Conservation (phyloP, 2,113 vertebrate genomes). For the Halcyon senegalensis region DNA sequence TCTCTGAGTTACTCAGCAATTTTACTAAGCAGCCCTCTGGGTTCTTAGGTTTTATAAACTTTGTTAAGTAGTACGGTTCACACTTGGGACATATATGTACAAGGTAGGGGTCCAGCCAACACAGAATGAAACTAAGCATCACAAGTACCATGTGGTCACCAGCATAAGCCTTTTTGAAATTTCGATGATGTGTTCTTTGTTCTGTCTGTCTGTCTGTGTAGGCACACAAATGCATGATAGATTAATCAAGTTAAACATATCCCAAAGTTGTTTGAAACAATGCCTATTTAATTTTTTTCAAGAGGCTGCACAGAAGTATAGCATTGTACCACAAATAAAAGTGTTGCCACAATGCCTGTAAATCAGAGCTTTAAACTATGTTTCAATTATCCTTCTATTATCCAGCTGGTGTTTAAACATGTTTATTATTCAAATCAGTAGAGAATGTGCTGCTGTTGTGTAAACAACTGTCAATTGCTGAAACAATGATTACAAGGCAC, state of each 20-base stretch:
- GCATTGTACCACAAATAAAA: constrained; percentile 80
- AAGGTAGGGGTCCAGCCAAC: not conserved
- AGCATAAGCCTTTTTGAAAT: not conserved
- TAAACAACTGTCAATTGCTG: constrained; percentile 89
- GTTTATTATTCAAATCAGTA: constrained; percentile 89
- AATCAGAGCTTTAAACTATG: constrained; percentile 88
- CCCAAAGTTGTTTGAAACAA: constrained; percentile 75
- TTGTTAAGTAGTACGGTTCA: not conserved
- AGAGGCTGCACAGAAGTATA: constrained; percentile 73
- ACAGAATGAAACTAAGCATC: not conserved
- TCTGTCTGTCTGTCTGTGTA: constrained; percentile 25
- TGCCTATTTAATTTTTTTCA: constrained; percentile 72
- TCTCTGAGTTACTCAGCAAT: not conserved
- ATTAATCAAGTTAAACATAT: constrained; percentile 79
- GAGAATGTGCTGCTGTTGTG: constrained; percentile 85
- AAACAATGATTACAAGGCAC: constrained; percentile 87
- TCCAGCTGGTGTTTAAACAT: constrained; percentile 86
- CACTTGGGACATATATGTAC: not conserved
- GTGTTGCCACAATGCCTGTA: constrained; percentile 79
- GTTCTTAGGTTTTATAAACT: not conserved
- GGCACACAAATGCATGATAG: constrained; percentile 24
- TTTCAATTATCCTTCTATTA: constrained; percentile 89
- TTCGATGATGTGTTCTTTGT: not conserved
- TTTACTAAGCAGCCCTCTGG: not conserved
- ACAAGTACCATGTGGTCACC: accelerated